Percentiles rank a stretch among this genome's conserved stretches.
These are phyloP conservation scores for Tetramorium bicarinatum DNA, from an alignment of 2,888 invertebrate species.

Conservation along the genomic window DNA sequence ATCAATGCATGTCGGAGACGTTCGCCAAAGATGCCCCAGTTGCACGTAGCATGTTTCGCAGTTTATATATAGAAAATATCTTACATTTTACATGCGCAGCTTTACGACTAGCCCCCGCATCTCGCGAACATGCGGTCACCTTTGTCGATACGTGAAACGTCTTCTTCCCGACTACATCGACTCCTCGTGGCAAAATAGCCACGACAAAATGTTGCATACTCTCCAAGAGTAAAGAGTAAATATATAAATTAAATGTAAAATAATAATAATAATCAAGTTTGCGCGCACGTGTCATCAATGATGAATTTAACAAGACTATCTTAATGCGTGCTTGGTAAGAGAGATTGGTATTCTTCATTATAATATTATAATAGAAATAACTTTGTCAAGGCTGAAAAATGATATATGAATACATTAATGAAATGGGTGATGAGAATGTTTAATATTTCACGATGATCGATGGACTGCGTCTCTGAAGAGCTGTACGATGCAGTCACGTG, in stretches of 20 bases:
- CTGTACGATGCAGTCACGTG: background rate
- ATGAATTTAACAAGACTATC: background rate
- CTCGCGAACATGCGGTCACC: background rate
- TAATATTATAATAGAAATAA: slow-evolving; percentile 9
- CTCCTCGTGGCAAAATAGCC: background rate
- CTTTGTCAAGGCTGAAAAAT: background rate
- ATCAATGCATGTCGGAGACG: slow-evolving; percentile 28
- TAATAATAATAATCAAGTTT: background rate
- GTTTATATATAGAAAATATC: slow-evolving; percentile 4
- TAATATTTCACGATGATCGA: slow-evolving; percentile 22
- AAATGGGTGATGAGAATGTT: background rate
- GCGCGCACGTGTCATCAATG: background rate
- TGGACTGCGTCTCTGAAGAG: background rate
- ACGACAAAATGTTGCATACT: background rate
- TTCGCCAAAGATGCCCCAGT: slow-evolving; percentile 15
- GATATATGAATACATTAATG: too few species aligned
- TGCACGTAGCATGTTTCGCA: slow-evolving; percentile 2
- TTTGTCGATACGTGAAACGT: slow-evolving; percentile 22
- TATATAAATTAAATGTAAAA: background rate
- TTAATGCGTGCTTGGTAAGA: background rate
- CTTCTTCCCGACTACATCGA: background rate
- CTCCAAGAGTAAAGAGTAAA: background rate
- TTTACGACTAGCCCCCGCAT: slow-evolving; percentile 27
- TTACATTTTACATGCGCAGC: slow-evolving; percentile 32
- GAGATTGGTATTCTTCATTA: background rate